Percentiles rank a stretch among this genome's conserved stretches.
phyloP scores from a whole-genome alignment of 2,797 vertebrate species.

The Pelobates cultripes region DNA sequence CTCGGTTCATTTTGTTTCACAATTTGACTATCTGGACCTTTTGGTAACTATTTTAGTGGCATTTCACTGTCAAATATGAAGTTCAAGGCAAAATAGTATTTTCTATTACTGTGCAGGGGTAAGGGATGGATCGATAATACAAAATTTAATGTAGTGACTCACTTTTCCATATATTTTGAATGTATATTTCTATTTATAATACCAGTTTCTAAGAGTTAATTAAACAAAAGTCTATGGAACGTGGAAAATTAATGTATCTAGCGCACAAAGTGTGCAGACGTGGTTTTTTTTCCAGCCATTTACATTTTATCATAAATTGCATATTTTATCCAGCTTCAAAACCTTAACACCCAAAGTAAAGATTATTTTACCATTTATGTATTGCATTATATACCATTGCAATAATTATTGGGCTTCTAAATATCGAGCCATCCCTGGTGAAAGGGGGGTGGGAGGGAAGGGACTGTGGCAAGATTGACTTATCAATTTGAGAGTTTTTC shows the following conservation, averaged over 20 bases:
- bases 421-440: slow-evolving; percentile 78
- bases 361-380: slow-evolving; percentile 81
- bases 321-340: slow-evolving; percentile 81
- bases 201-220: slow-evolving; percentile 86
- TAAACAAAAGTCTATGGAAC: slow-evolving; percentile 76
- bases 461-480: slow-evolving; percentile 80
- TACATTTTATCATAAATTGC: slow-evolving; percentile 77
- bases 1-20: slow-evolving; percentile 87
- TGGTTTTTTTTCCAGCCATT: slow-evolving; percentile 71
- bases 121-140: slow-evolving; percentile 83
- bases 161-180: slow-evolving; percentile 87
- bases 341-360: slow-evolving; percentile 80
- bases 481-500: slow-evolving; percentile 80
- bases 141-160: slow-evolving; percentile 81
- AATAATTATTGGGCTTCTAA: slow-evolving; percentile 82
- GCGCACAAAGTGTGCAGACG: slow-evolving; percentile 75
- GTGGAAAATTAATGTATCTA: slow-evolving; percentile 73
- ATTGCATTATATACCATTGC: slow-evolving; percentile 81
- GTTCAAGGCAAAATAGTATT: slow-evolving; percentile 87
- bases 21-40: slow-evolving; percentile 83
- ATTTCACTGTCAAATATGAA: slow-evolving; percentile 87
- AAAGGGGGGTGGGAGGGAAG: slow-evolving; percentile 70
- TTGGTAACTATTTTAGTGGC: slow-evolving; percentile 84
- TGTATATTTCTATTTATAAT: slow-evolving; percentile 88
- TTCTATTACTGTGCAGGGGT: slow-evolving; percentile 84